A percentile compares a stretch with the other conserved stretches of the same genome.
Evolutionary conservation across 2,113 vertebrate genomes (phyloP).

Genomic region (Centropus unirufus): DNA sequence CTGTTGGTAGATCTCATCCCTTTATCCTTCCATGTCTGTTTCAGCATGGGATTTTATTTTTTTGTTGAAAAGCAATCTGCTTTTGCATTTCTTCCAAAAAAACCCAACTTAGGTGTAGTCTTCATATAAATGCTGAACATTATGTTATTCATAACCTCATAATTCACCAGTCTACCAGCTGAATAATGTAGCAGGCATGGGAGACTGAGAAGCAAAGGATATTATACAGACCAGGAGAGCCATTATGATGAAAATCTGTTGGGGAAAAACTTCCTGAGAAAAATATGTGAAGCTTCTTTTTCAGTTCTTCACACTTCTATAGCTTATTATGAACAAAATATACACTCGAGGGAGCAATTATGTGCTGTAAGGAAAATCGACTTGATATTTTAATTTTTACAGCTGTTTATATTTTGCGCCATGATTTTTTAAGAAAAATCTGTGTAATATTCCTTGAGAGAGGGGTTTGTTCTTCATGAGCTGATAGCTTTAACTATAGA

Average conservation of each 20-base stretch:
- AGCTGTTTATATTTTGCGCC: neutral
- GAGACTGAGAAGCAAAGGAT: neutral
- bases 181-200: constrained; percentile 1
- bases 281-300: neutral
- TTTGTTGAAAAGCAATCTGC: constrained; percentile 8
- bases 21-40: neutral
- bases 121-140: neutral
- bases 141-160: constrained; percentile 18
- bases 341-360: neutral
- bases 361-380: neutral
- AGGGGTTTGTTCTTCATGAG: neutral
- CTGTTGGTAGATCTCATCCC: neutral
- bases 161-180: constrained; percentile 15
- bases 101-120: neutral
- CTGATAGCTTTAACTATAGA: neutral
- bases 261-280: neutral
- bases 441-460: neutral
- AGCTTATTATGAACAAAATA: constrained; percentile 4
- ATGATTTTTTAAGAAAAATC: neutral
- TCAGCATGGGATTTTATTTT: neutral
- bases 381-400: constrained; percentile 24
- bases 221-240: neutral
- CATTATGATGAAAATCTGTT: constrained; percentile 19
- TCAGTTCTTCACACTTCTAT: constrained; percentile 9
- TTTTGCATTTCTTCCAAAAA: constrained; percentile 15